A percentile compares a stretch with the other conserved stretches of the same genome.
Conservation (phyloP, 2,113 vertebrate species). For the Malurus alboscapulatus region DNA sequence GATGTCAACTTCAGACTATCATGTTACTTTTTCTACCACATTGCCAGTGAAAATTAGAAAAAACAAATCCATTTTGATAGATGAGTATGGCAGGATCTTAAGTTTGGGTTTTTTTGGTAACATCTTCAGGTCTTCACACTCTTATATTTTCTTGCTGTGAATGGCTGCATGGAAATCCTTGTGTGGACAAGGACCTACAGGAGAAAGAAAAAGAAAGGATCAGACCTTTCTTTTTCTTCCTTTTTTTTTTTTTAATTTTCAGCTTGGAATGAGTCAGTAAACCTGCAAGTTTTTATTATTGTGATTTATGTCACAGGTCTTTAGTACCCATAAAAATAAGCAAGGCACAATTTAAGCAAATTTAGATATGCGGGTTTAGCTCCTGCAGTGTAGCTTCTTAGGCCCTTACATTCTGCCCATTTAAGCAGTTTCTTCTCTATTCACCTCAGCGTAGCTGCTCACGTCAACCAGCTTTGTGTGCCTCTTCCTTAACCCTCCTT, state of each 20-base stretch:
- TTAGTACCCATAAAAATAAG: neutral
- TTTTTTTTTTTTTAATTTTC: neutral
- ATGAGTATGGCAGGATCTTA: neutral
- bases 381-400: rapidly evolving
- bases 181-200: neutral
- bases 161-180: neutral
- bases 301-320: neutral
- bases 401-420: neutral
- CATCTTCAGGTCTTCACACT: neutral
- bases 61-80: neutral
- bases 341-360: neutral
- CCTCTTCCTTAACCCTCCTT: neutral
- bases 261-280: neutral
- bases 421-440: neutral
- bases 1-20: neutral
- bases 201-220: neutral
- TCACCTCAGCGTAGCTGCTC: neutral
- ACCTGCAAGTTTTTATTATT: neutral
- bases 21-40: neutral
- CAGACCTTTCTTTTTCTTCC: rapidly evolving
- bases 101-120: neutral
- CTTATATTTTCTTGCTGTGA: neutral
- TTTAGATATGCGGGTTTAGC: neutral
- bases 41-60: neutral
- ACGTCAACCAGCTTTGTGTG: neutral